Conservation (phyloP, 2,113 vertebrate genomes). For the Irena cyanogastra region DNA sequence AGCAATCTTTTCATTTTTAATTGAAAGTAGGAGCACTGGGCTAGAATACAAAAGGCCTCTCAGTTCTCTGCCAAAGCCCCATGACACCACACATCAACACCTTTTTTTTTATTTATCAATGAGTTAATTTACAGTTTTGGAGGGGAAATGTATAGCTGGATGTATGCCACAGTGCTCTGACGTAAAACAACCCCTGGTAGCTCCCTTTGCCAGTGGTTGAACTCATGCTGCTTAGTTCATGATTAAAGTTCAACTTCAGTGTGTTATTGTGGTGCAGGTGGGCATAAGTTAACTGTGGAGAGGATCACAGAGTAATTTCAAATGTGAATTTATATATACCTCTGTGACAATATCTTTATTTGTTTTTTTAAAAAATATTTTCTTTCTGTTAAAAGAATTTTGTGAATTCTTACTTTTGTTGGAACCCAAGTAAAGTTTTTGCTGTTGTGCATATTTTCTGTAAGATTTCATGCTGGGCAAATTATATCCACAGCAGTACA, state of each 20-base stretch:
- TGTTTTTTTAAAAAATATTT: background rate
- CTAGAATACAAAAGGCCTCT: background rate
- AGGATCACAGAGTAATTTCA: background rate
- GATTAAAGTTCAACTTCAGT: background rate
- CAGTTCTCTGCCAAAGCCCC: background rate
- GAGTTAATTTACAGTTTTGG: conserved; percentile 17
- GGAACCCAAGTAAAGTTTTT: background rate
- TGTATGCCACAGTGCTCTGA: background rate
- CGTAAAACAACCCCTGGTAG: background rate
- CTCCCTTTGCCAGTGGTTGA: background rate
- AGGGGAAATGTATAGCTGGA: background rate
- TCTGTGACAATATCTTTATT: background rate
- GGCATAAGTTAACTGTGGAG: background rate
- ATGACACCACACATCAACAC: background rate
- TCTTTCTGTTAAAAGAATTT: background rate
- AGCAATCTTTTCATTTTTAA: conserved; percentile 45
- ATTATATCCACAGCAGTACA: background rate
- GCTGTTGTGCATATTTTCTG: background rate
- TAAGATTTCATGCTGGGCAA: background rate
- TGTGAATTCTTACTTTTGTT: background rate
- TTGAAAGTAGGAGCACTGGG: conserved; percentile 19
- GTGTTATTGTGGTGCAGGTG: background rate
- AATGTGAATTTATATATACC: background rate
- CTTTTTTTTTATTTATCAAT: background rate
- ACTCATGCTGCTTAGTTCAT: background rate